These are phyloP conservation scores for Tachuris rubrigastra DNA, from an alignment of 2,113 vertebrate species.

Conservation along the genomic window DNA sequence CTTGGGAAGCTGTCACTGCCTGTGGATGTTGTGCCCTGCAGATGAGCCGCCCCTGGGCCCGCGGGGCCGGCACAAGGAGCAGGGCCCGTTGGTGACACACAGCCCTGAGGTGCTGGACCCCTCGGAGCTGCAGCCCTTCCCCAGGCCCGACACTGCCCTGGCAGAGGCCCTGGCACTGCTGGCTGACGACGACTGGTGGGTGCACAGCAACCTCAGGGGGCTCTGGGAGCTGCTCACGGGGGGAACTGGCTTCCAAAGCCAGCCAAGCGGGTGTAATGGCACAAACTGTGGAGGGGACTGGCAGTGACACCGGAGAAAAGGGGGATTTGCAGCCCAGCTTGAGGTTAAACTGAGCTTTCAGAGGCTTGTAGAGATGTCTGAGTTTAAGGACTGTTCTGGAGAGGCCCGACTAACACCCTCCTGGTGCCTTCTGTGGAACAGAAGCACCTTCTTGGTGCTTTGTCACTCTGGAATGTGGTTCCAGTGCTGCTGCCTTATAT, in stretches of 20 bases:
- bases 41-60: neutral
- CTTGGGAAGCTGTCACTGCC: too few species aligned
- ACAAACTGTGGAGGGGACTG: rapidly evolving
- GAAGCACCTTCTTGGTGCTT: neutral
- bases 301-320: neutral
- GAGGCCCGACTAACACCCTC: neutral
- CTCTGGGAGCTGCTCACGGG: neutral
- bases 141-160: slow-evolving; percentile 82
- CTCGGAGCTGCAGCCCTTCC: slow-evolving; percentile 78
- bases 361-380: neutral
- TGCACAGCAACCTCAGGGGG: neutral
- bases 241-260: too few species aligned
- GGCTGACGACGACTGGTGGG: slow-evolving; percentile 88
- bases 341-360: too few species aligned
- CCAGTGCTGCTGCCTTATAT: neutral
- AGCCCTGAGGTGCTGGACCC: slow-evolving; percentile 60
- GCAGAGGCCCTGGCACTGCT: slow-evolving; percentile 82
- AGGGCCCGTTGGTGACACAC: neutral
- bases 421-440: neutral
- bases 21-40: neutral
- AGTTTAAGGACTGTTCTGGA: neutral
- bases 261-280: rapidly evolving
- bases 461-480: rapidly evolving
- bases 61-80: neutral
- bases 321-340: too few species aligned